These are phyloP conservation scores for Apteryx mantelli DNA, from an alignment of 2,113 vertebrate genomes.

Conservation along the genomic window DNA sequence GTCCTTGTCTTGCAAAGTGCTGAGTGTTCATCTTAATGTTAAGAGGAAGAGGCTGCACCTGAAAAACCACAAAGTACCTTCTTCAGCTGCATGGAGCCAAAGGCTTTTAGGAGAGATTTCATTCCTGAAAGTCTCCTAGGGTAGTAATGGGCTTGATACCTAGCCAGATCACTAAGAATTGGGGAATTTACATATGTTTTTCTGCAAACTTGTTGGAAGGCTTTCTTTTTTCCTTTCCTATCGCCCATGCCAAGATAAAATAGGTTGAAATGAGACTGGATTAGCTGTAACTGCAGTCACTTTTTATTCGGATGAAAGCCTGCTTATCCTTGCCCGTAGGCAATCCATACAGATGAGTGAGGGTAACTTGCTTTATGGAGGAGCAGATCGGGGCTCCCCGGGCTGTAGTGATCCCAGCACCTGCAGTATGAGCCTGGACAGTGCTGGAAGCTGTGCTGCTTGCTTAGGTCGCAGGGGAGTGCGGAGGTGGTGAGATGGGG, in stretches of 20 bases:
- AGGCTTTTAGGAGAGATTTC: conserved; percentile 15
- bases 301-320: neutral
- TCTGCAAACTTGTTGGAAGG: conserved; percentile 3
- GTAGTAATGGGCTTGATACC: neutral
- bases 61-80: conserved; percentile 36
- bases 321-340: neutral
- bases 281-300: conserved; percentile 1
- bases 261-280: conserved; percentile 1
- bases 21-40: conserved; percentile 4
- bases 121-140: conserved; percentile 32
- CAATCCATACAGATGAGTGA: neutral
- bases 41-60: conserved; percentile 32
- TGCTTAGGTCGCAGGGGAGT: neutral
- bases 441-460: neutral
- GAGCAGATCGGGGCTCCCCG: neutral
- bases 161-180: conserved; percentile 14
- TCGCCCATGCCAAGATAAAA: neutral
- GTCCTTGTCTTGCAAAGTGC: conserved; percentile 17
- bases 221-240: conserved; percentile 2
- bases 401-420: fast-evolving
- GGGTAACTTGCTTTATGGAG: neutral
- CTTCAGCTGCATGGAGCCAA: neutral
- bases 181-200: neutral
- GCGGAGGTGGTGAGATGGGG: neutral
- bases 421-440: neutral